These are phyloP conservation scores for Antrozous pallidus DNA, from an alignment of 2,797 vertebrate genomes.

Conservation along the genomic window DNA sequence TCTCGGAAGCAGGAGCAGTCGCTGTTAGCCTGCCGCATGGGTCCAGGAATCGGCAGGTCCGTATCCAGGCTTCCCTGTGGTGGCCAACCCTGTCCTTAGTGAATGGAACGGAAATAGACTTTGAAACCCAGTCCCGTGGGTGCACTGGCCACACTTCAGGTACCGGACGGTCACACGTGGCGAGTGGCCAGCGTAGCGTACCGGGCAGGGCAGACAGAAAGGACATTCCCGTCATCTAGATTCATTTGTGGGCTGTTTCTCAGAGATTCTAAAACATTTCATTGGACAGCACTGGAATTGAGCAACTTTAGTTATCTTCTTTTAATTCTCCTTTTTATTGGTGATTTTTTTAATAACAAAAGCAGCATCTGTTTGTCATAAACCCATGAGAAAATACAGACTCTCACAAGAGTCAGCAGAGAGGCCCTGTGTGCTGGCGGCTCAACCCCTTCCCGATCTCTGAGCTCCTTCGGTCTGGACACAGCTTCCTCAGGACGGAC, in stretches of 20 bases:
- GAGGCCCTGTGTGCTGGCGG: accelerated
- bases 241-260: too few relatives aligned
- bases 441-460: neutral
- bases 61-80: neutral
- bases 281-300: neutral
- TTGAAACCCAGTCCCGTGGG: neutral
- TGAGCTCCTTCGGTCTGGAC: accelerated
- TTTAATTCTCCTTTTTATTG: neutral
- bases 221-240: neutral
- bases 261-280: too few relatives aligned
- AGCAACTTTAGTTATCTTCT: neutral
- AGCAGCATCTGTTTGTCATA: neutral
- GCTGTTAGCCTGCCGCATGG: accelerated
- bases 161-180: accelerated
- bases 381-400: neutral
- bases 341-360: neutral
- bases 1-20: neutral
- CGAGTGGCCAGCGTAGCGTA: accelerated
- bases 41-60: neutral
- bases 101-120: neutral
- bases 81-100: too few relatives aligned
- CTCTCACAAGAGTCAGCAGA: neutral
- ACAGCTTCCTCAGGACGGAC: accelerated
- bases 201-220: accelerated
- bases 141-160: neutral